Evolutionary conservation across 2,797 vertebrate genomes (phyloP), one percentile per base, ranked within the genome.

Genomic region (Eleutherodactylus coqui): DNA sequence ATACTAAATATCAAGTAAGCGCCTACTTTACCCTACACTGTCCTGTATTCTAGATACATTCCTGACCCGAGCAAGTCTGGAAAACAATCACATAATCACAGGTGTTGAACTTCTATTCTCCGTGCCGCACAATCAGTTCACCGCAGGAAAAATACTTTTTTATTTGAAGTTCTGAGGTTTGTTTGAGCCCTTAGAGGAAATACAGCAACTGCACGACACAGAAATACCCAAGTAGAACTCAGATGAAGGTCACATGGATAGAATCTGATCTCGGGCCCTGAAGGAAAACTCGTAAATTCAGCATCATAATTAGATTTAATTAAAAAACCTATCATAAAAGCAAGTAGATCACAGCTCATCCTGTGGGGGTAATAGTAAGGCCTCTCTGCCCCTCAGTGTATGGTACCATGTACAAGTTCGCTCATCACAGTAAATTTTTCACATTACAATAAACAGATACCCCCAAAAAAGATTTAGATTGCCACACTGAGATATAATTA

Each of bases 101-200:
- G 69, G 69, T 72, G 69, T 13, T 72, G 69, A 72, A 43, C 69
- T 72, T 41, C 3, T 1, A 43, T 43, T 43, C 38, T n/a, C 69
- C 38, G 10, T 27, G 69, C 10, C n/a, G 69, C 38, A 72, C 69
- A n/a, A n/a, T n/a, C 10, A 14, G 43, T 43, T 6, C 38, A 43
- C 69, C 19, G 69, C 69, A 43, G 69, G 38, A 38, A 34, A 43
- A 41, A 72, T 72, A 72, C 38, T 72, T 43, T n/a, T 34, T 24
- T 72, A 72, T 38, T 24, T 72, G 3, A 72, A n/a, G 69, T 72
- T 43, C 38, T 5, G 38, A 5, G 38, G 69, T 72, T 72, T 72
- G 69, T 43, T 72, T 72, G 21, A 72, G 36, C 69, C 69, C 36
- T 72, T n/a, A 72, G 69, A n/a, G 69, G 14, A 70, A 72, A 72